These are phyloP conservation scores for Chelon auratus DNA, from an alignment of 2,797 vertebrate species.

Conservation along the genomic window DNA sequence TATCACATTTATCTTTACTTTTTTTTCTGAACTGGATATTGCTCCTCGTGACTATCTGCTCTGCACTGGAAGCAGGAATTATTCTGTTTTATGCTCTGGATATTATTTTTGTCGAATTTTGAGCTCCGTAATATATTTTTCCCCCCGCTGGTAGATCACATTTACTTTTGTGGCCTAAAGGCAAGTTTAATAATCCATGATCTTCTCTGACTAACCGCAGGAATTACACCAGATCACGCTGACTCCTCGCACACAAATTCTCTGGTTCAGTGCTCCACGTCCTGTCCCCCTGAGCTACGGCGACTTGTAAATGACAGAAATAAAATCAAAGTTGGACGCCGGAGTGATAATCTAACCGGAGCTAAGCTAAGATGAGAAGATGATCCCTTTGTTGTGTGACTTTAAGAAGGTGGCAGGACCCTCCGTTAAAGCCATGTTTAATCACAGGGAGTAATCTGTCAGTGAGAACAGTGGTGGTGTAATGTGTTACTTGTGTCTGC, in stretches of 20 bases:
- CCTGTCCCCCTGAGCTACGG: constrained; percentile 12
- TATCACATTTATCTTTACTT: too few relatives aligned
- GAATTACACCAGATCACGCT: constrained; percentile 13
- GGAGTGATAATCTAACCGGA: constrained; percentile 7
- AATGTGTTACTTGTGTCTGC: not conserved
- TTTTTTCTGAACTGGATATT: too few relatives aligned
- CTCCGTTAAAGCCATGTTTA: not conserved
- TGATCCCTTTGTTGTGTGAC: not conserved
- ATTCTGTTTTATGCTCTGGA: too few relatives aligned
- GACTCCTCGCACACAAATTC: constrained; percentile 2
- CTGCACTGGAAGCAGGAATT: too few relatives aligned
- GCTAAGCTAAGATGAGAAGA: not conserved
- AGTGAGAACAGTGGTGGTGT: not conserved
- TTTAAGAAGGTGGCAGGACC: not conserved
- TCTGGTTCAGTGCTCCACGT: not conserved
- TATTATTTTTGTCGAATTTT: too few relatives aligned
- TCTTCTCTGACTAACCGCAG: not conserved
- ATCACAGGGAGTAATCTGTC: not conserved
- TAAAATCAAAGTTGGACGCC: constrained; percentile 8
- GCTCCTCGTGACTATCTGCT: too few relatives aligned
- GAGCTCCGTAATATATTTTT: too few relatives aligned
- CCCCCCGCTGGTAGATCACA: not conserved
- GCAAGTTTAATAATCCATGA: constrained; percentile 35
- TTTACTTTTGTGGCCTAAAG: not conserved
- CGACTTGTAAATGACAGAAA: constrained; percentile 13